Conservation (phyloP, 2,797 vertebrate genomes). For the Erethizon dorsatum region DNA sequence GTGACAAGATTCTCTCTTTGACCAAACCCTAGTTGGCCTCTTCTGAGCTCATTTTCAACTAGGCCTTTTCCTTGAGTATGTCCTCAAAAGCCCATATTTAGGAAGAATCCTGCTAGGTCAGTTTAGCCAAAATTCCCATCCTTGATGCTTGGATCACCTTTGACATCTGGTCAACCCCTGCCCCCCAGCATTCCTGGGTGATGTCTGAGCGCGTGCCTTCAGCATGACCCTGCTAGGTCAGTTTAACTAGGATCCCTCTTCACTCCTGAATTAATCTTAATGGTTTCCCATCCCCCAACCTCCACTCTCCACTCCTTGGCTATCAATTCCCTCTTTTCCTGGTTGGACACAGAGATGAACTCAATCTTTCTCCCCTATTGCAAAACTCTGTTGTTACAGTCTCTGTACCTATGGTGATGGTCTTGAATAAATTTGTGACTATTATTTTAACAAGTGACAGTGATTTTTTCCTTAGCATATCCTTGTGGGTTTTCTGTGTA, state of each 20-base stretch:
- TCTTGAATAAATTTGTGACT: background rate
- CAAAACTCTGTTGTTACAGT: background rate
- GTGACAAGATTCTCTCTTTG: background rate
- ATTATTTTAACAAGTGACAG: background rate
- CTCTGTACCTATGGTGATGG: no score
- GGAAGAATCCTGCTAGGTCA: background rate
- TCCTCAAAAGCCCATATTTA: background rate
- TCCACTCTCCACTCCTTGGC: background rate
- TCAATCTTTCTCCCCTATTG: background rate
- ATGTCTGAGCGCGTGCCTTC: background rate
- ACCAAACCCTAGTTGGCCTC: background rate
- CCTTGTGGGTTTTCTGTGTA: background rate
- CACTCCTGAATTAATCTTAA: background rate
- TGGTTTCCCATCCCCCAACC: background rate
- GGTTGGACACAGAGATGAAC: background rate
- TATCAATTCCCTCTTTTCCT: background rate
- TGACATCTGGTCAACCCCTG: background rate
- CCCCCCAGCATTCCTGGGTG: no score
- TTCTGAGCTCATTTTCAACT: background rate
- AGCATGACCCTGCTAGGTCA: background rate
- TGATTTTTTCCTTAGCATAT: background rate
- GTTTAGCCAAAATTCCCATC: background rate
- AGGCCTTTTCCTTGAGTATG: background rate
- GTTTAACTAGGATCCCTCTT: background rate
- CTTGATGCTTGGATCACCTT: background rate